phyloP scores from a whole-genome alignment of 2,113 vertebrate genomes.

The Genyomyrus donnyi region DNA sequence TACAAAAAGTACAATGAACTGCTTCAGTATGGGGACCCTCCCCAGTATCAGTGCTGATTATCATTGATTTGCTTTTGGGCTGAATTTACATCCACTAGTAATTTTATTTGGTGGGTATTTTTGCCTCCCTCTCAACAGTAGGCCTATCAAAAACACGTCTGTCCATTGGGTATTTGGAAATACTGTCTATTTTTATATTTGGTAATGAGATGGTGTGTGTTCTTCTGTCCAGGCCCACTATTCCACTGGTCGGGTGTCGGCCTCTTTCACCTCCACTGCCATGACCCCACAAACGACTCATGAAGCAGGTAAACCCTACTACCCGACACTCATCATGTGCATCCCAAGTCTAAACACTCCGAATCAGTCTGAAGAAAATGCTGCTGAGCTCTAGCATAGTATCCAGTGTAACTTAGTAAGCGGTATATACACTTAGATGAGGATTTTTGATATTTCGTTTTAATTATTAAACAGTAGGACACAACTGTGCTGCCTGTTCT shows the following conservation, averaged over 20 bases:
- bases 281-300: constrained; percentile 86
- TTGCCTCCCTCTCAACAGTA: background rate
- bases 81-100: background rate
- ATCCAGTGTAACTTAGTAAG: background rate
- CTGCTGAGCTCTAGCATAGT: background rate
- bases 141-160: background rate
- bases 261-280: constrained; percentile 94
- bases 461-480: background rate
- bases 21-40: background rate
- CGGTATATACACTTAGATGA: background rate
- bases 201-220: background rate
- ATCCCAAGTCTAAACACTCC: background rate
- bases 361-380: background rate
- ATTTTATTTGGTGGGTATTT: background rate
- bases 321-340: background rate
- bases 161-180: background rate
- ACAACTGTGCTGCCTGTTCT: background rate
- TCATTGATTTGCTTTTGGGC: background rate
- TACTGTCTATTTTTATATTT: background rate
- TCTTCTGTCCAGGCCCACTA: constrained; percentile 79
- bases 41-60: background rate
- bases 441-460: background rate
- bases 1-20: background rate
- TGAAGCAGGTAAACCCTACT: constrained; percentile 70
- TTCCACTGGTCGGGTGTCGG: constrained; percentile 87